These are phyloP conservation scores for Epinephelus lanceolatus DNA, from an alignment of 2,113 vertebrate species.

Conservation along the genomic window DNA sequence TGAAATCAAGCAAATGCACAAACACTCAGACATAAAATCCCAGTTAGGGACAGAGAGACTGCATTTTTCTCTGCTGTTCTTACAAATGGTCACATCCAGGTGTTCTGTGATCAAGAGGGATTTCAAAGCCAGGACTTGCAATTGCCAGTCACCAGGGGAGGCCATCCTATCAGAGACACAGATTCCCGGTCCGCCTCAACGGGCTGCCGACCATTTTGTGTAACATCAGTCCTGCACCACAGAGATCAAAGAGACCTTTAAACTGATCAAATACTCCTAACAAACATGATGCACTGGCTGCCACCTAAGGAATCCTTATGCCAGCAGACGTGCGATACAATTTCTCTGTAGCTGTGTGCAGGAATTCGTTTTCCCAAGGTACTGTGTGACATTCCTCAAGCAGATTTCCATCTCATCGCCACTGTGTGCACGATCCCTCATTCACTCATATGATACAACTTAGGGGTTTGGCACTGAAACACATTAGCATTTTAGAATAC, in stretches of 20 bases:
- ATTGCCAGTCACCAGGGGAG: constrained; percentile 27
- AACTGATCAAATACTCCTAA: constrained; percentile 45
- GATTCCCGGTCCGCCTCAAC: constrained; percentile 8
- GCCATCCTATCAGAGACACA: constrained; percentile 19
- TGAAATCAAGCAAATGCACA: constrained; percentile 11
- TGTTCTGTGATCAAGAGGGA: constrained; percentile 46
- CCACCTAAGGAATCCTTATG: constrained; percentile 39
- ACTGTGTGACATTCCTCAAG: constrained; percentile 52
- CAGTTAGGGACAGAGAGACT: not conserved
- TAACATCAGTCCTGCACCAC: constrained; percentile 38
- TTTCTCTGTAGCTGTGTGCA: constrained; percentile 9
- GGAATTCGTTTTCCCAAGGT: constrained; percentile 49
- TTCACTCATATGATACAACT: constrained; percentile 68
- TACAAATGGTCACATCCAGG: constrained; percentile 52
- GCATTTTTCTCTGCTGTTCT: constrained; percentile 5
- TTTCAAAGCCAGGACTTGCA: constrained; percentile 50
- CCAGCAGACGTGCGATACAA: not conserved
- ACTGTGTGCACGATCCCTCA: constrained; percentile 42
- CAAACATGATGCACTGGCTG: constrained; percentile 39
- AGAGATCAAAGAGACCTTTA: constrained; percentile 53
- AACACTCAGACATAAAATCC: not conserved
- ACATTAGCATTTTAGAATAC: constrained; percentile 77
- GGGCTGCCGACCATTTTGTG: constrained; percentile 44
- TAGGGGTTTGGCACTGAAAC: constrained; percentile 62
- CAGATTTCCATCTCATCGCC: constrained; percentile 66